Percentiles rank a stretch among this genome's conserved stretches.
Conservation (phyloP, 2,797 vertebrate species). For the Phoxinus dragarum region DNA sequence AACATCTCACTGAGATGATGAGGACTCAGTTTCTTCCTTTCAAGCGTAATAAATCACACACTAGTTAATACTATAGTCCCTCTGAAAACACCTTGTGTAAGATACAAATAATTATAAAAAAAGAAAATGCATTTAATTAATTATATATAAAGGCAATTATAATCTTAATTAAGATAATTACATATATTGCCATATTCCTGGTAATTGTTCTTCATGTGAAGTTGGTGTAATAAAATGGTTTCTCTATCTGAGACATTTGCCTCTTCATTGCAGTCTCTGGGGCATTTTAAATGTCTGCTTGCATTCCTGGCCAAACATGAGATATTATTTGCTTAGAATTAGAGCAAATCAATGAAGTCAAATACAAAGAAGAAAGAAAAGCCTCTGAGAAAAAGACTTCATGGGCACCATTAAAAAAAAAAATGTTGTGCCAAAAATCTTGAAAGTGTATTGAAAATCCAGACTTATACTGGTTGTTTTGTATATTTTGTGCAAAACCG, state of each 20-base stretch:
- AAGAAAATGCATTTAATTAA: too few species aligned
- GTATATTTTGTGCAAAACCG: background rate
- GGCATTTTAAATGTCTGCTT: constrained; percentile 88
- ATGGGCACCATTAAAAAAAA: background rate
- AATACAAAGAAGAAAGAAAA: constrained; percentile 80
- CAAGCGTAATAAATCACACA: constrained; percentile 21
- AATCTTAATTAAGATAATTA: background rate
- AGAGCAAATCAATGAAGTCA: constrained; percentile 91
- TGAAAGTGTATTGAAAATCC: background rate
- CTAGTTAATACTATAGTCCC: background rate
- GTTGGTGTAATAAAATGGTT: constrained; percentile 90
- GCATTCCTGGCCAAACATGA: constrained; percentile 83
- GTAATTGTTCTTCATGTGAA: constrained; percentile 83
- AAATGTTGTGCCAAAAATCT: background rate
- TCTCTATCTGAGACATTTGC: constrained; percentile 86
- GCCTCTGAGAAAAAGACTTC: constrained; percentile 80
- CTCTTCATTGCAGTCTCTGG: constrained; percentile 84
- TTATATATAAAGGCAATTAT: background rate
- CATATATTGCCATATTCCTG: constrained; percentile 78
- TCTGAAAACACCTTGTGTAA: background rate
- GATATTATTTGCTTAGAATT: constrained; percentile 89
- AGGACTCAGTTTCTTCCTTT: constrained; percentile 31
- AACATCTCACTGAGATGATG: constrained; percentile 59
- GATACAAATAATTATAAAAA: background rate
- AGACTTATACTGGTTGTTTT: background rate